Evolutionary conservation across 2,888 invertebrate species (phyloP).

Genomic region (Bombylius major): DNA sequence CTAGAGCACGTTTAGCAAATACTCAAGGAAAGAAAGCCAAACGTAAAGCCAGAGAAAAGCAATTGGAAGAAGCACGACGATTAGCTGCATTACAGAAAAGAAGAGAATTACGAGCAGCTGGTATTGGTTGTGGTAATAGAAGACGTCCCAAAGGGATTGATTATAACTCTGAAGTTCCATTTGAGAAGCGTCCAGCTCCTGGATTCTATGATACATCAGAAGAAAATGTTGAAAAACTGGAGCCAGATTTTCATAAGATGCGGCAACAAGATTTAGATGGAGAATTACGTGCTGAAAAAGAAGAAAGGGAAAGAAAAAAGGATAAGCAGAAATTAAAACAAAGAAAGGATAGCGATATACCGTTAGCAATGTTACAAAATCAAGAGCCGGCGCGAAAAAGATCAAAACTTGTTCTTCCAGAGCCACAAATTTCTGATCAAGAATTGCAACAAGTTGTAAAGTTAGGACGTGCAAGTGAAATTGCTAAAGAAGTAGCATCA

Average conservation of each 20-base stretch:
- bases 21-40: slow-evolving; percentile 95
- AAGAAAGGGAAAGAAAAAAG: slow-evolving; percentile 85
- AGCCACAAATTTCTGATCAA: slow-evolving; percentile 91
- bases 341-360: slow-evolving; percentile 91
- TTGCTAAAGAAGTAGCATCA: slow-evolving; percentile 75
- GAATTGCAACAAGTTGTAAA: slow-evolving; percentile 87
- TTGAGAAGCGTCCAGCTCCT: slow-evolving; percentile 83
- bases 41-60: slow-evolving; percentile 92
- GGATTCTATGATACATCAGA: slow-evolving; percentile 93
- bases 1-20: slow-evolving; percentile 93
- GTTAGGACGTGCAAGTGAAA: slow-evolving; percentile 79
- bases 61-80: slow-evolving; percentile 92
- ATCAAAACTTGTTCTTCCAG: slow-evolving; percentile 90
- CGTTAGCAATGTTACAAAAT: slow-evolving; percentile 73
- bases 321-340: slow-evolving; percentile 93
- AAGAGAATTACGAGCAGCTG: slow-evolving; percentile 93
- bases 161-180: slow-evolving; percentile 95
- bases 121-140: slow-evolving; percentile 51
- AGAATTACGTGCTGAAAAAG: slow-evolving; percentile 77
- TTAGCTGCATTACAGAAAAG: slow-evolving; percentile 95
- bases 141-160: slow-evolving; percentile 74
- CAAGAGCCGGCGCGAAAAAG: slow-evolving; percentile 84
- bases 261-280: slow-evolving; percentile 89
- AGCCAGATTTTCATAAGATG: slow-evolving; percentile 79
- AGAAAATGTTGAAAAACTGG: slow-evolving; percentile 77